Evolutionary conservation across 2,113 vertebrate species (phyloP), one percentile per base, ranked within the genome.

Genomic region (Scortum barcoo): DNA sequence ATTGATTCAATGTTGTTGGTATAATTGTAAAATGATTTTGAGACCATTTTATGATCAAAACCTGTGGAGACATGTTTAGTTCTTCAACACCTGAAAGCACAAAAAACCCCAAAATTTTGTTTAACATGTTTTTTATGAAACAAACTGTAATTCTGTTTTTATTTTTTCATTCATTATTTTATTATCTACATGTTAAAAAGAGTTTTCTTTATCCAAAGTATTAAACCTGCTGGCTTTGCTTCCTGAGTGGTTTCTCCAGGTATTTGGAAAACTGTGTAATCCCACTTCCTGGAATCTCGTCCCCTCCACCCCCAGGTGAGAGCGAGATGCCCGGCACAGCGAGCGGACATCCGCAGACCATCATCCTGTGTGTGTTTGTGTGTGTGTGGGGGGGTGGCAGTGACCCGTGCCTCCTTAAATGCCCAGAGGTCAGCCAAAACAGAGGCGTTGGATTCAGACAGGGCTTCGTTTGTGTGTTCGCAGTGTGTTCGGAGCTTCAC

Each of bases 361-460:
- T 83, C 86, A 74, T 75, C 66, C 65, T 53, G 42, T 36, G n/a
- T n/a, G n/a, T n/a, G n/a, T n/a, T n/a, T n/a, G n/a, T n/a, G n/a
- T n/a, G n/a, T n/a, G n/a, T n/a, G 20, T 26, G 24, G 22, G 30
- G 42, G 46, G 67, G 53, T 58, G 65, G 67, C 80, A 63, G 77
- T 85, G 89, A 89, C 78, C 89, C 86, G 0, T 82, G 58, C 44
- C 72, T 89, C 80, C 79, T 86, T 87, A 86, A 90, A 89, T 46
- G 65, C 3, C 14, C 73, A 77, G 73, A 84, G 86, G 84, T 91
- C 87, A 88, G 87, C 57, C 88, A 88, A 91, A 85, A 86, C 80
- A 84, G 78, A 91, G 77, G 91, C 92, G 90, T 90, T 87, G 76
- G 88, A 89, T 87, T 91, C 73, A 80, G 73, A 81, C 19, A 42